Conservation (phyloP, 1,140 invertebrate genomes). For the Trichoplusia ni region DNA sequence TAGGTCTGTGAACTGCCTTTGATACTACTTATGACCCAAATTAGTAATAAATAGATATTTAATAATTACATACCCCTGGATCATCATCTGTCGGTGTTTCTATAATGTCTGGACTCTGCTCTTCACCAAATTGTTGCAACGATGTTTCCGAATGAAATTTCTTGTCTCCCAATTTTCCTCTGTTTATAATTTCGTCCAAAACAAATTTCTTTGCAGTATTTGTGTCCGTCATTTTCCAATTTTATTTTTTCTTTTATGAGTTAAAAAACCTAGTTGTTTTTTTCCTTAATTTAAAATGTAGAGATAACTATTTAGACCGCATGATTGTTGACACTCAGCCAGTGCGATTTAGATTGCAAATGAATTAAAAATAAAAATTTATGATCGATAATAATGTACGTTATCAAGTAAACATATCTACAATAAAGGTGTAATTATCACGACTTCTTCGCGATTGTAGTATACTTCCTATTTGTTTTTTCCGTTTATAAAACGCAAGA, state of each 20-base stretch:
- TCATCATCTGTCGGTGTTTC: constrained; percentile 42
- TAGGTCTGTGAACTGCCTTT: too few relatives aligned
- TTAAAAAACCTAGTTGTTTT: constrained; percentile 24
- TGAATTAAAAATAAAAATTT: constrained; percentile 65
- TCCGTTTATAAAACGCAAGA: not conserved
- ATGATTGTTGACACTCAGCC: constrained; percentile 43
- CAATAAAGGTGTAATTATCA: constrained; percentile 54
- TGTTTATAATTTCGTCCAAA: constrained; percentile 64
- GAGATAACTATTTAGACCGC: constrained; percentile 23
- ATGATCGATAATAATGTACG: constrained; percentile 45
- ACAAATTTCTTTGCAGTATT: constrained; percentile 48
- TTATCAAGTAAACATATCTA: constrained; percentile 65
- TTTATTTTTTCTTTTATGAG: not conserved
- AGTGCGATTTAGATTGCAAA: constrained; percentile 67
- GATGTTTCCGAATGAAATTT: constrained; percentile 72
- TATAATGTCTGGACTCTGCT: constrained; percentile 41
- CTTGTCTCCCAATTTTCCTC: constrained; percentile 64
- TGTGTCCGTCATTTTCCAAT: constrained; percentile 55
- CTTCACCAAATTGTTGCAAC: constrained; percentile 59
- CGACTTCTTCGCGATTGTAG: constrained; percentile 38
- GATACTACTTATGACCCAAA: too few relatives aligned
- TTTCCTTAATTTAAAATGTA: not conserved
- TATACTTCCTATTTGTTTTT: constrained; percentile 43
- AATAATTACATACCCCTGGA: constrained; percentile 59
- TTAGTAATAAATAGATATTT: not conserved